Percentiles rank a stretch among this genome's conserved stretches.
These are phyloP conservation scores for Lasioglossum pauxillum DNA, from an alignment of 2,888 invertebrate species.

Conservation along the genomic window DNA sequence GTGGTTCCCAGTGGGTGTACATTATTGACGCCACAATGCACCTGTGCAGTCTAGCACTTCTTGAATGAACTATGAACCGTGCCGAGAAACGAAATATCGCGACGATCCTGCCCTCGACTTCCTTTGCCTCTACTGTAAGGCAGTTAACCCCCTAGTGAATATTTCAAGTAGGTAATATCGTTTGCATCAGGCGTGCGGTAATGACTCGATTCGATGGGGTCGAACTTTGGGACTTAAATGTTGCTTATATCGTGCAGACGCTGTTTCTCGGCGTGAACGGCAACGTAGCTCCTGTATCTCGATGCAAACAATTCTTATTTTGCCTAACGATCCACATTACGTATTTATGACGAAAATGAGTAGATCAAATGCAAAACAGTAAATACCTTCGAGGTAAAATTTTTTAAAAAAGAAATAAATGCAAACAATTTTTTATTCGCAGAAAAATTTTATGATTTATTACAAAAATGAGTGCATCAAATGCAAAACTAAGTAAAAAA, in stretches of 20 bases:
- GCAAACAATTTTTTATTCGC: too few relatives aligned
- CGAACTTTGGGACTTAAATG: background rate
- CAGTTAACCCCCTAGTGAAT: background rate
- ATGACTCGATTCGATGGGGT: background rate
- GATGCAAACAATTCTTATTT: background rate
- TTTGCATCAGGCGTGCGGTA: background rate
- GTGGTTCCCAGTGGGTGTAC: background rate
- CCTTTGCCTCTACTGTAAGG: background rate
- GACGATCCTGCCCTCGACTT: background rate
- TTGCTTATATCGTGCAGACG: background rate
- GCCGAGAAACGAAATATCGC: background rate
- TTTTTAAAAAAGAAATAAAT: too few relatives aligned
- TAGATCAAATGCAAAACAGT: too few relatives aligned
- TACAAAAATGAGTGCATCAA: too few relatives aligned
- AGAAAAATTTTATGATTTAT: too few relatives aligned
- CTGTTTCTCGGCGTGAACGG: too few relatives aligned
- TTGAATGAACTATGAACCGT: background rate
- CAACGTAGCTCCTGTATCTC: background rate
- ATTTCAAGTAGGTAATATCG: background rate
- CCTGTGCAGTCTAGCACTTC: background rate
- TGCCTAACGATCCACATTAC: background rate
- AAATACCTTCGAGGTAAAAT: too few relatives aligned
- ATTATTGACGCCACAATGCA: background rate
- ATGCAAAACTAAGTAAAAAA: too few relatives aligned
- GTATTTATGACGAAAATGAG: too few relatives aligned